Percentiles rank a stretch among this genome's conserved stretches.
phyloP scores from a whole-genome alignment of 2,113 vertebrate species.

The Salvator merianae region DNA sequence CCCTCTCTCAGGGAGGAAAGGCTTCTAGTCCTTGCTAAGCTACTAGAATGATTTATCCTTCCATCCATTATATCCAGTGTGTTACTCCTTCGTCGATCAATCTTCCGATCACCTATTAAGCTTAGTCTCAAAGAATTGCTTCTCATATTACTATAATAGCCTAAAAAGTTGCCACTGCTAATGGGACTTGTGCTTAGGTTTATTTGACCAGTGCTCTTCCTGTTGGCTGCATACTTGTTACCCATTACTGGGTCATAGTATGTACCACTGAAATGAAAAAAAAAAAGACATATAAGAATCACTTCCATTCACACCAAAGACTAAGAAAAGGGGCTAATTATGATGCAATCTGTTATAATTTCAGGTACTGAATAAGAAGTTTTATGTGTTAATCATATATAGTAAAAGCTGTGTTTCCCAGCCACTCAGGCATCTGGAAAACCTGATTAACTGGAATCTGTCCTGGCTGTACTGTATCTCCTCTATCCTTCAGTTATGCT shows the following conservation, averaged over 20 bases:
- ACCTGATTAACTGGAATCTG: not conserved
- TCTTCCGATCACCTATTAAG: slow-evolving; percentile 85
- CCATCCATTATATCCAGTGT: slow-evolving; percentile 93
- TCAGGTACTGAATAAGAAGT: not conserved
- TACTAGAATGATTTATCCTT: slow-evolving; percentile 86
- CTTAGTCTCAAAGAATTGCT: slow-evolving; percentile 93
- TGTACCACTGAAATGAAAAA: slow-evolving; percentile 75
- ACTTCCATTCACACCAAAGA: not conserved
- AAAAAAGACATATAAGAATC: not conserved
- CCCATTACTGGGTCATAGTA: slow-evolving; percentile 87
- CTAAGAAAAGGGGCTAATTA: not conserved
- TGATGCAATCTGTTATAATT: not conserved
- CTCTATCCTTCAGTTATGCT: too few relatives aligned
- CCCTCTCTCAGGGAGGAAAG: slow-evolving; percentile 92
- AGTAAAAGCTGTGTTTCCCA: not conserved
- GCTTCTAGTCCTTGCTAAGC: slow-evolving; percentile 93
- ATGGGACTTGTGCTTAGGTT: slow-evolving; percentile 87
- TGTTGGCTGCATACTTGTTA: slow-evolving; percentile 92
- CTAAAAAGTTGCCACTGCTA: slow-evolving; percentile 78
- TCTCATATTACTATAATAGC: slow-evolving; percentile 80
- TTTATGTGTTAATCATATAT: not conserved
- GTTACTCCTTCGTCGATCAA: slow-evolving; percentile 90
- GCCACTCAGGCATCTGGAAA: not conserved
- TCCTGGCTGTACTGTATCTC: too few relatives aligned
- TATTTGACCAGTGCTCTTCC: slow-evolving; percentile 97